Evolutionary conservation across 2,797 vertebrate species (phyloP).

Genomic region (Rhincodon typus): DNA sequence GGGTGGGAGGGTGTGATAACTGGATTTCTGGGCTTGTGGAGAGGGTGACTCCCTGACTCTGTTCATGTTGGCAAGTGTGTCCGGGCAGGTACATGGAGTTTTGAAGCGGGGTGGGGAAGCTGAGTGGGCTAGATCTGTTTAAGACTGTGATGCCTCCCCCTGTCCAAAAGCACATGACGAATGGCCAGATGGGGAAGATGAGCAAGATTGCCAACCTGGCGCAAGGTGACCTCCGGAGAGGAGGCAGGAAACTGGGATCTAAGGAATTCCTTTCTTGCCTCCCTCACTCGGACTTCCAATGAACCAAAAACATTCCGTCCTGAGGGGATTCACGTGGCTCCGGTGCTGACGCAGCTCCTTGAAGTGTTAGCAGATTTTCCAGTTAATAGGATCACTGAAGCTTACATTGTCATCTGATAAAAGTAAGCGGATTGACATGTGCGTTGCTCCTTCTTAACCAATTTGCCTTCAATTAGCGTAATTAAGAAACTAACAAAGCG

Average conservation of each 20-base stretch:
- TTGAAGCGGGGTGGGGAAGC: neutral
- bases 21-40: neutral
- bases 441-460: conserved; percentile 72
- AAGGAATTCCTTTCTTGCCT: neutral
- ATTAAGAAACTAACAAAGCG: conserved; percentile 68
- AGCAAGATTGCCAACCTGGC: neutral
- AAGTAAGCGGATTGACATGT: conserved; percentile 77
- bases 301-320: conserved; percentile 47
- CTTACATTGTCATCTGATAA: conserved; percentile 85
- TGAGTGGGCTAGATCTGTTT: no score
- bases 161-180: neutral
- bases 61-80: neutral
- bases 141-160: neutral
- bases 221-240: neutral
- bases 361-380: conserved; percentile 75
- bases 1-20: neutral
- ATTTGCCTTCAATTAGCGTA: conserved; percentile 76
- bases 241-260: neutral
- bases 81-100: neutral
- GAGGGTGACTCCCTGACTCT: neutral
- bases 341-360: conserved; percentile 74
- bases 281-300: conserved; percentile 44
- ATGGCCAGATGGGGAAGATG: neutral
- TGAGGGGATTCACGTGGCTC: conserved; percentile 47
- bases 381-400: conserved; percentile 76